Evolutionary conservation across 2,797 vertebrate genomes (phyloP).

Genomic region (Sylvilagus floridanus): DNA sequence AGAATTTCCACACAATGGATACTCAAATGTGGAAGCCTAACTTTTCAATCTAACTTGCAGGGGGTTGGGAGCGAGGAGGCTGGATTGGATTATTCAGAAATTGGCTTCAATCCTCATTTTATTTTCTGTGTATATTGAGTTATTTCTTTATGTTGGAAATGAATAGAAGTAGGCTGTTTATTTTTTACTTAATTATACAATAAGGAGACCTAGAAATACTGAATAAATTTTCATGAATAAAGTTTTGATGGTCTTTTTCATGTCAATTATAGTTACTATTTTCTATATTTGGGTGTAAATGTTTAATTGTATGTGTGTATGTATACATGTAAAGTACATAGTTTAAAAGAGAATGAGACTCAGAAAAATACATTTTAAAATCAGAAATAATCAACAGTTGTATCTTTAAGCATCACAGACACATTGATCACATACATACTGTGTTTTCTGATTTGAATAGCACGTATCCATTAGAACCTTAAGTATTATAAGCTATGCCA

Average conservation of each 20-base stretch:
- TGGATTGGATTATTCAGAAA: background rate
- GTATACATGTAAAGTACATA: background rate
- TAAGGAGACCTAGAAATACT: background rate
- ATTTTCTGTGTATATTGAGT: background rate
- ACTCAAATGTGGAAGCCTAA: background rate
- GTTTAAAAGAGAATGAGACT: background rate
- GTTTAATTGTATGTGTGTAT: background rate
- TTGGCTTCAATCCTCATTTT: background rate
- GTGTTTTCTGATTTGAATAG: background rate
- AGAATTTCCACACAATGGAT: background rate
- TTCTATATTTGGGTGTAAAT: background rate
- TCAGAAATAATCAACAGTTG: background rate
- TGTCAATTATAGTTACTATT: background rate
- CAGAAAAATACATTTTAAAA: background rate
- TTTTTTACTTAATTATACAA: background rate
- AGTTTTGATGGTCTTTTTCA: background rate
- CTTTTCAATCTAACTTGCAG: background rate
- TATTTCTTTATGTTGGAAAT: background rate
- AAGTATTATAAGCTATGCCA: background rate
- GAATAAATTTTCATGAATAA: background rate
- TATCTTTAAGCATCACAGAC: background rate
- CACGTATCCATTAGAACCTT: background rate
- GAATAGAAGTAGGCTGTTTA: background rate
- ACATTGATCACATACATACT: background rate
- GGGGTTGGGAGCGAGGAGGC: rapidly evolving